Evolutionary conservation across 2,888 invertebrate genomes (phyloP).

Genomic region (Zaprionus lineosus): DNA sequence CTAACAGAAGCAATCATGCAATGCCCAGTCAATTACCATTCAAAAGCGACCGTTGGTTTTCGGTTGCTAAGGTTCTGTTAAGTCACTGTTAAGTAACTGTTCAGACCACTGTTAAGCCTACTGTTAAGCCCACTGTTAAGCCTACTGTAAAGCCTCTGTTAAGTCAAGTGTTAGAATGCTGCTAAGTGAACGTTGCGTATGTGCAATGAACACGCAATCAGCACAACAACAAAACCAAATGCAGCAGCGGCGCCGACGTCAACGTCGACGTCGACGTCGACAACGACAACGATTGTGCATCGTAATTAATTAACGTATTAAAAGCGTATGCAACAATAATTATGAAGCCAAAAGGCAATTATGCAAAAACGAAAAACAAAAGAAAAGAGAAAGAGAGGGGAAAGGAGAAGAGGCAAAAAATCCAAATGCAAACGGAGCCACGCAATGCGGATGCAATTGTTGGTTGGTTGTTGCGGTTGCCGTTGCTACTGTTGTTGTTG

Average conservation of each 20-base stretch:
- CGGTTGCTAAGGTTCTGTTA: no score
- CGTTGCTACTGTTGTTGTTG: constrained; percentile 21
- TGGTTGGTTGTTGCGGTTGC: constrained; percentile 46
- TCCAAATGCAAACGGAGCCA: constrained; percentile 46
- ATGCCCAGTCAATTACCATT: no score
- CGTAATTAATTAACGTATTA: constrained; percentile 73
- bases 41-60: no score
- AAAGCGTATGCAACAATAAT: constrained; percentile 75
- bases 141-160: no score
- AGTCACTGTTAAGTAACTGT: no score
- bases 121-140: no score
- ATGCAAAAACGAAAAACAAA: constrained; percentile 51
- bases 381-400: constrained; percentile 1
- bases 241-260: constrained; percentile 4
- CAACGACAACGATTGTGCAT: constrained; percentile 28
- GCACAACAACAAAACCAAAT: constrained; percentile 10
- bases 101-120: no score
- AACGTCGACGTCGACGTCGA: constrained; percentile 5
- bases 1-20: no score
- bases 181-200: constrained; percentile 47
- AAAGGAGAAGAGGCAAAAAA: constrained; percentile 15
- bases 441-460: constrained; percentile 75
- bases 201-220: constrained; percentile 34
- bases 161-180: no score
- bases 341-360: constrained; percentile 73